phyloP scores from a whole-genome alignment of 1,140 invertebrate species.

The Dinothrombium tinctorium region DNA sequence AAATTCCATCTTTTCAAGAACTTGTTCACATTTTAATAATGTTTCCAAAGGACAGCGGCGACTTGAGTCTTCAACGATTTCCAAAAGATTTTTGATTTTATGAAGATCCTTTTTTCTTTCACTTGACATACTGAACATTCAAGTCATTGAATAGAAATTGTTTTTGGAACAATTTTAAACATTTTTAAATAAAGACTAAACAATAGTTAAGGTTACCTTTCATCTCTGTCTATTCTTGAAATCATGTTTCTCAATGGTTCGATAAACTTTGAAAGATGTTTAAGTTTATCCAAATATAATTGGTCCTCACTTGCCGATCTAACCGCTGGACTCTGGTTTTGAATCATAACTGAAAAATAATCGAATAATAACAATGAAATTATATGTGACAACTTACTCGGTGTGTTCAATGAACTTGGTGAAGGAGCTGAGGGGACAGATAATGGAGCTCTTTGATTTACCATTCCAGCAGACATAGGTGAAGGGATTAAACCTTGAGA shows the following conservation, averaged over 20 bases:
- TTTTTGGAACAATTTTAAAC: too few relatives aligned
- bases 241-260: constrained; percentile 71
- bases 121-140: constrained; percentile 17
- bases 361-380: too few relatives aligned
- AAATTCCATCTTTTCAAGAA: constrained; percentile 47
- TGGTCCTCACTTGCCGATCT: constrained; percentile 39
- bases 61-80: constrained; percentile 58
- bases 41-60: constrained; percentile 59
- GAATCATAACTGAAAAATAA: neutral
- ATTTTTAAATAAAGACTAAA: constrained; percentile 1
- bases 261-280: constrained; percentile 73
- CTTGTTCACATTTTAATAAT: constrained; percentile 69
- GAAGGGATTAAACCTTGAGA: neutral
- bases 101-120: constrained; percentile 53
- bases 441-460: too few relatives aligned
- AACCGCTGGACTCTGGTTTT: neutral
- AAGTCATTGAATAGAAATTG: too few relatives aligned
- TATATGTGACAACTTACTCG: too few relatives aligned
- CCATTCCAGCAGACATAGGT: neutral
- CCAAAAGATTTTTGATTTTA: constrained; percentile 73
- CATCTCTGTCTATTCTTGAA: constrained; percentile 53
- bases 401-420: neutral
- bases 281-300: constrained; percentile 68
- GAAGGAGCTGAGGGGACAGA: neutral
- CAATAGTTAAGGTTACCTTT: constrained; percentile 14